Base-by-base conservation (phyloP, 2,888 invertebrate genomes). In the Lamellibrachia columna region DNA sequence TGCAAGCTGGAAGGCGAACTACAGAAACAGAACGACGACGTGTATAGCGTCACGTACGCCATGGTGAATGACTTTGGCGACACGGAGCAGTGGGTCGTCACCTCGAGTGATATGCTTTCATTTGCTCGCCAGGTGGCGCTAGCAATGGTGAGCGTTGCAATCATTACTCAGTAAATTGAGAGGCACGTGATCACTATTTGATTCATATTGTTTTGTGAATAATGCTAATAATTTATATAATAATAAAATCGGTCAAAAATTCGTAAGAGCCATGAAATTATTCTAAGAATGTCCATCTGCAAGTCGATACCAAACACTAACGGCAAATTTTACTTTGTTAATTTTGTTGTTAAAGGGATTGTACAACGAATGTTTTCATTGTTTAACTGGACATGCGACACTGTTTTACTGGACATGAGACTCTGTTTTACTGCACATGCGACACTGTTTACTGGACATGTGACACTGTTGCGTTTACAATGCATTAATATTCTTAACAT, bases 121-220 rank as follows among this genome's bases (percentile, higher is more conserved):
- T 98, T 98, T 96, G 98, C 98, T 4, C 97, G 98, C 91, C 98
- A 99, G 97, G 98, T 98, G 91, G 98, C 98, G 0, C 97, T 98
- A 96, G 98, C 98, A 94, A 98, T 98, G 98, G 98, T 98, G 96
- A 97, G 97, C n/a, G 22, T 75, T 22, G 75, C 3, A 75, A 75
- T 75, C 75, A 22, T 75, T 15, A 75, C 75, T 75, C 22, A 55
- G 4, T 55, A 3, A 22, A 75, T 40, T 40, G 40, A 40, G 40
- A 40, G 40, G 22, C 75, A 75, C n/a, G 6, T 22, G 15, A 15
- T 3, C 75, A 15, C n/a, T 15, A 22, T 40, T 40, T 40, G 40
- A 75, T 15, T 22, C 15, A 75, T 15, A 75, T 15, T 3, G n/a
- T 75, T 6, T 75, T 4, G 15, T 75, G 75, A 22, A 15, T 75